Evolutionary conservation across 2,888 invertebrate species (phyloP).

Genomic region (Eledona agricola): DNA sequence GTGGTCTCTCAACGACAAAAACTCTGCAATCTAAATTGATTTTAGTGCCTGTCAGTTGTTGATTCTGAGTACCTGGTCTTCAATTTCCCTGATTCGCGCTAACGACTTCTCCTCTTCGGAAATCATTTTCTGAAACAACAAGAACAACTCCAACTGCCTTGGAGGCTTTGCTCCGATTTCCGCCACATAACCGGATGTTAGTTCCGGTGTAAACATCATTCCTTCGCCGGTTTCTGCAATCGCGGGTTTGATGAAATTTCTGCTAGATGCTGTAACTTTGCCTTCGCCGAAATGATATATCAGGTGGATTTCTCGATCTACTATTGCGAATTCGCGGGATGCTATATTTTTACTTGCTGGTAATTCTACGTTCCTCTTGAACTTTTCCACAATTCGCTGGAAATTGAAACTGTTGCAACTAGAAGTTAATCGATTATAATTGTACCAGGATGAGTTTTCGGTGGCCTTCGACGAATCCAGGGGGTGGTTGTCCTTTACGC

Average conservation of each 20-base stretch:
- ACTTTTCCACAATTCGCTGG: conserved; percentile 61
- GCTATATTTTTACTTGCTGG: conserved; percentile 72
- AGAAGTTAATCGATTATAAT: conserved; percentile 17
- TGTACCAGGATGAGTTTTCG: conserved; percentile 57
- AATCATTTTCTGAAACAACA: conserved; percentile 70
- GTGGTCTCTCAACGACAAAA: conserved; percentile 61
- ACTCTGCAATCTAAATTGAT: conserved; percentile 56
- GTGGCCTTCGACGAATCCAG: conserved; percentile 51
- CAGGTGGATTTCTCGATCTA: conserved; percentile 69
- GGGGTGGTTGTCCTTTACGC: conserved; percentile 51
- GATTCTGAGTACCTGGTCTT: conserved; percentile 60
- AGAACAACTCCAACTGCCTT: conserved; percentile 71
- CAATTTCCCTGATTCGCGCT: conserved; percentile 66
- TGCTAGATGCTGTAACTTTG: conserved; percentile 70
- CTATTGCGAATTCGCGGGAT: conserved; percentile 70
- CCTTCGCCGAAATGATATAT: conserved; percentile 72
- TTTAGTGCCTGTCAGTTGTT: conserved; percentile 2
- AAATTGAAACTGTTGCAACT: conserved; percentile 19
- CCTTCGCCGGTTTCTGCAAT: conserved; percentile 75
- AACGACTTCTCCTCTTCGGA: conserved; percentile 69
- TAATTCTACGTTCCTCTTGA: conserved; percentile 66
- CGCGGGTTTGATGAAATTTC: conserved; percentile 74
- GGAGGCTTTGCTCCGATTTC: conserved; percentile 69
- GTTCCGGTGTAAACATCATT: conserved; percentile 70
- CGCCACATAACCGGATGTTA: conserved; percentile 74